Conservation (phyloP, 2,888 invertebrate species). For the Machimus rusticus region DNA sequence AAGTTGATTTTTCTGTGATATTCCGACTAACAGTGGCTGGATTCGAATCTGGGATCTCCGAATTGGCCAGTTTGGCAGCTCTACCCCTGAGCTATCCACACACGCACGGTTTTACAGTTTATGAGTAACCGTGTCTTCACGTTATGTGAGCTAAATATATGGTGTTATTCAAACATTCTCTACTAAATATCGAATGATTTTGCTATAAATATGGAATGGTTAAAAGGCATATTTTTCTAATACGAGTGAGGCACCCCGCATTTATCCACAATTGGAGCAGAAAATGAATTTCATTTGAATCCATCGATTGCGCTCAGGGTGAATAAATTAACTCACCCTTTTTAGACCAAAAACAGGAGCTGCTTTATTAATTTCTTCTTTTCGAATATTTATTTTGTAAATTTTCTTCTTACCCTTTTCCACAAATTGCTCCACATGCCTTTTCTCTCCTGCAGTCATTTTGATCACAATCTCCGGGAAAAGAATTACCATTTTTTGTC, state of each 20-base stretch:
- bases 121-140: too few species aligned
- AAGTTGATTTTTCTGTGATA: too few species aligned
- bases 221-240: background rate
- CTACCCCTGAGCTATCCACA: too few species aligned
- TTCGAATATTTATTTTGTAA: conserved; percentile 35
- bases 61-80: too few species aligned
- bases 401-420: background rate
- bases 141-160: too few species aligned
- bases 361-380: conserved; percentile 12
- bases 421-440: background rate
- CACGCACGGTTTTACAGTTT: too few species aligned
- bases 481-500: conserved; percentile 35
- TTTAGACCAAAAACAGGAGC: background rate
- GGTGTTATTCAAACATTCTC: too few species aligned
- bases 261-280: background rate
- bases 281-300: conserved; percentile 4
- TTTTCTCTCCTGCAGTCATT: background rate
- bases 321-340: conserved; percentile 32
- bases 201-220: background rate
- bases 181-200: too few species aligned
- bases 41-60: too few species aligned
- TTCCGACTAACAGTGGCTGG: too few species aligned
- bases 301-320: conserved; percentile 15
- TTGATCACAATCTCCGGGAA: conserved; percentile 4
- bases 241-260: background rate